Evolutionary conservation across 2,888 invertebrate genomes (phyloP), one percentile per base, ranked within the genome.

Genomic region (Heteropelma amictum): DNA sequence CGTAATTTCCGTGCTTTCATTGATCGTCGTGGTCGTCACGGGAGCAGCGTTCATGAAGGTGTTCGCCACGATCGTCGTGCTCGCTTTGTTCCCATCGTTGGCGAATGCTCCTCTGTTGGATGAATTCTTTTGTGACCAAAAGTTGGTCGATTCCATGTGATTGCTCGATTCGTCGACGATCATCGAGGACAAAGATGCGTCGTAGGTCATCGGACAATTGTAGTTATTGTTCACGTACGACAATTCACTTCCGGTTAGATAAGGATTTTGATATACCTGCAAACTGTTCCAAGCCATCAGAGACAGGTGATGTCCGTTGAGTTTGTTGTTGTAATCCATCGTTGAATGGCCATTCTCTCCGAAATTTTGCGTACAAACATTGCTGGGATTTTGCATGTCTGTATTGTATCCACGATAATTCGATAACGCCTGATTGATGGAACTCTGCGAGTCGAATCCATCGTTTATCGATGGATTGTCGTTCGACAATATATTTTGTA

Each of bases 91-190:
- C 4, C 3, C 35, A 12, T 45, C 19, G 5, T 21, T 14, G 19
- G 19, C 7, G 10, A 49, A 63, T 6, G 19, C 47, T 19, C 21
- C 61, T 19, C 12, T 45, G 19, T 17, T n/a, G 10, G n/a, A 3
- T 3, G 8, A 21, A 38, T 60, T 30, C 47, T 60, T 60, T 10
- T 35, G 45, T 6, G 30, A n/a, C 65, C 60, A 60, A 21, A 42
- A 49, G 47, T 47, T 49, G 7, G 8, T 12, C 12, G 12, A 33
- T 3, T 35, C 28, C 0, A 2, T 4, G 1, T 19, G 21, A 26
- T 45, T 45, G 6, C 7, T n/a, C 4, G 26, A 17, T 33, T 61
- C 49, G 33, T 42, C 35, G 12, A 42, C n/a, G 5, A 49, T 8
- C 51, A 35, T 40, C 1, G 60, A 26, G 3, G 60, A 14, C 19